These are phyloP conservation scores for Zaprionus obscuricornis DNA, from an alignment of 2,888 invertebrate genomes.

Conservation along the genomic window DNA sequence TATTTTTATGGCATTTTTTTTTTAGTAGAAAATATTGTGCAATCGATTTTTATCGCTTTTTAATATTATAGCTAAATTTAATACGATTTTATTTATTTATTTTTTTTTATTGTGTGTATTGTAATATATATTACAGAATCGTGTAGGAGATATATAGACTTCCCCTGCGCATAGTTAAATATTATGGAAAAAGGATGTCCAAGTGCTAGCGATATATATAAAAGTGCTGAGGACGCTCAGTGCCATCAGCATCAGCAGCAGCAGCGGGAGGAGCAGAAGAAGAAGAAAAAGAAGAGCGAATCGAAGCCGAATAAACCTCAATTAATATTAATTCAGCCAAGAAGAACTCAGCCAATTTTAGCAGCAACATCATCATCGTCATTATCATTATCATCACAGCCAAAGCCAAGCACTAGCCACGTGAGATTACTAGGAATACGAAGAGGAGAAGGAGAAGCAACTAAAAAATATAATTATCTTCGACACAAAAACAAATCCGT, in stretches of 20 bases:
- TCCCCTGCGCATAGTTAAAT: constrained; percentile 43
- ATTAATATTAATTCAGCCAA: constrained; percentile 13
- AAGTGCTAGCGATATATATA: constrained; percentile 68
- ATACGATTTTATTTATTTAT: neutral
- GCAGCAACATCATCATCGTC: constrained; percentile 14
- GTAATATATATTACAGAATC: constrained; percentile 33
- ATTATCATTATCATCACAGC: constrained; percentile 28
- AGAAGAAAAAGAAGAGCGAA: constrained; percentile 30
- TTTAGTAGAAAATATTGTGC: too few species aligned
- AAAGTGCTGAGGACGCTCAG: constrained; percentile 45
- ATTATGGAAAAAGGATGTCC: constrained; percentile 83
- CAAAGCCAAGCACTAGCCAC: constrained; percentile 55
- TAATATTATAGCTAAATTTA: too few species aligned
- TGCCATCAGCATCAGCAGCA: constrained; percentile 29
- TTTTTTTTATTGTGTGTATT: constrained; percentile 5
- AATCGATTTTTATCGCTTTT: too few species aligned
- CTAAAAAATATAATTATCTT: too few species aligned
- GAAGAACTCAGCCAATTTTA: neutral
- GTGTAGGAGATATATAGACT: constrained; percentile 17
- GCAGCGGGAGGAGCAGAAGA: too few species aligned
- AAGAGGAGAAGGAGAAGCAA: constrained; percentile 2
- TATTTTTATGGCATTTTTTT: too few species aligned
- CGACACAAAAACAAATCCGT: constrained; percentile 16
- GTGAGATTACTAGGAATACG: constrained; percentile 5
- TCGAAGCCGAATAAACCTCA: constrained; percentile 30